Percentiles rank a stretch among this genome's conserved stretches.
Evolutionary conservation across 2,113 vertebrate species (phyloP).

Genomic region (Chascanopsetta lugubris): DNA sequence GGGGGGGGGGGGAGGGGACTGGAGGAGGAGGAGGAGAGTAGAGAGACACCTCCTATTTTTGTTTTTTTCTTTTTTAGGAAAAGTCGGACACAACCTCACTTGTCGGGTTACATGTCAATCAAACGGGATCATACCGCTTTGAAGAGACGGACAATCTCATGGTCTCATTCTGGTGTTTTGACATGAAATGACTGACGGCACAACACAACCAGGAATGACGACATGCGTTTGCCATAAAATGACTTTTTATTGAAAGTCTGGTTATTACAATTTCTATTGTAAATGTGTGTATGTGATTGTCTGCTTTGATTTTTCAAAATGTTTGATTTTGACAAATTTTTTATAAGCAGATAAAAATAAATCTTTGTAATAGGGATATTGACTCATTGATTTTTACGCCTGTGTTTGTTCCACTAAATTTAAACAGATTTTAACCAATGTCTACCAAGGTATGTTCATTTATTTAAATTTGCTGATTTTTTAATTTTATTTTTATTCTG

Average conservation of each 20-base stretch:
- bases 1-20: neutral
- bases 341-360: constrained; percentile 51
- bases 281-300: constrained; percentile 1
- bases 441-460: too few species aligned
- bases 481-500: too few species aligned
- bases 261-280: constrained; percentile 33
- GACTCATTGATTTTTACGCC: neutral
- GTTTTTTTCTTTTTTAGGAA: too few species aligned
- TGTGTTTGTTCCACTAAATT: neutral
- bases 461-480: too few species aligned
- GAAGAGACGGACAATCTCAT: constrained; percentile 29
- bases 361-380: constrained; percentile 47
- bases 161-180: constrained; percentile 35
- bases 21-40: too few species aligned
- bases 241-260: constrained; percentile 35
- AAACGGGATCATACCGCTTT: constrained; percentile 39
- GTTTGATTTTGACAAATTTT: constrained; percentile 39
- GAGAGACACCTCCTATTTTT: too few species aligned
- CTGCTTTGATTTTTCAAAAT: constrained; percentile 47
- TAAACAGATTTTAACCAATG: too few species aligned
- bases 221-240: constrained; percentile 32
- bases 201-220: constrained; percentile 6
- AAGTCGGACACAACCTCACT: constrained; percentile 20
- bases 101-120: constrained; percentile 11
- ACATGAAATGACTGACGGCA: constrained; percentile 5